Base-by-base conservation (phyloP, 2,113 vertebrate species). In the Toxotes chatareus region DNA sequence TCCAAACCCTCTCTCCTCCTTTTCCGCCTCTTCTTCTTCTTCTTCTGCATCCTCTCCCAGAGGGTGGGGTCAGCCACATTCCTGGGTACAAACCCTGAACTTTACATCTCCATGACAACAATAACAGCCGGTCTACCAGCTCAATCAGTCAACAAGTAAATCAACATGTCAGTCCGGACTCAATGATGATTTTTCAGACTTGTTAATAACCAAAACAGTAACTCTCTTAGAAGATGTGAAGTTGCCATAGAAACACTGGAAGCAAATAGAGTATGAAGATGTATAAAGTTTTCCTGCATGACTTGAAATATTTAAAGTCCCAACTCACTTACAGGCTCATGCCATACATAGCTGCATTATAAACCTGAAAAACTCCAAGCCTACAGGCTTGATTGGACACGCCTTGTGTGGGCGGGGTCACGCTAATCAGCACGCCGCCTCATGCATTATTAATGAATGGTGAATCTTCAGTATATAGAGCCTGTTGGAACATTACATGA, bases 381-480 rank as follows among this genome's bases (percentile, higher is more conserved):
- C 42, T 16, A 38, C 31, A 53, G 62, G 19, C 72, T 82, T 74
- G 68, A 68, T 69, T 85, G 78, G 80, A 76, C 83, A 79, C 71
- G 77, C 84, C 78, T 65, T n/a, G 51, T 23, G 82, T 49, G 85
- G 83, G 83, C 75, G 91, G 67, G 74, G 0, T 19, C 40, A 31
- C 0, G 17, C 2, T 34, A 3, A 44, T 5, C 36, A 17, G 44
- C 16, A 1, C 42, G 66, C 59, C 57, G 6, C 0, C 3, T 80
- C 42, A 60, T 88, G 67, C 83, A 89, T 93, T 78, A 86, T 88
- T 74, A 80, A 89, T 66, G 38, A 65, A 0, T 2, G 5, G 13
- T 86, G 69, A 88, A 91, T 91, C 91, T 93, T 90, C 86, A 90
- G 71, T 7, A 47, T 1, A 5, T 13, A 3, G 1, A 5, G 32